A percentile compares a stretch with the other conserved stretches of the same genome.
phyloP scores from a whole-genome alignment of 2,113 vertebrate genomes.

The Macaca mulatta region DNA sequence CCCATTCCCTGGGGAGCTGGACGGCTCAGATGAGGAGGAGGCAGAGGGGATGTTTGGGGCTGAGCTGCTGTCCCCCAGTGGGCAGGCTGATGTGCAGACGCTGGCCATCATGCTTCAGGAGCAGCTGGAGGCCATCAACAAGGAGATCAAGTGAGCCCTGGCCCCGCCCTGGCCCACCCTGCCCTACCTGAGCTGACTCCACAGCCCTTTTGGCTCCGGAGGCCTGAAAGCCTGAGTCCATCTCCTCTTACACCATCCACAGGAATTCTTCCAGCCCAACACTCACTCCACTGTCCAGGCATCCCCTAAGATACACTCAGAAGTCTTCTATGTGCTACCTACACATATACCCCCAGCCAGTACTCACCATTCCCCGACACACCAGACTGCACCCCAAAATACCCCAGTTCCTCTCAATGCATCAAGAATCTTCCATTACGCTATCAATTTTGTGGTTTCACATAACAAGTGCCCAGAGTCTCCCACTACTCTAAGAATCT shows the following conservation, averaged over 20 bases:
- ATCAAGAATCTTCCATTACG: not conserved
- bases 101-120: conserved; percentile 96
- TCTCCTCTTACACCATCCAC: not conserved
- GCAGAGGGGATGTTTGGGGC: conserved; percentile 89
- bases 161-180: not conserved
- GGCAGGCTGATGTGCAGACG: conserved; percentile 94
- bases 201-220: not conserved
- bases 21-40: conserved; percentile 91
- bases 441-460: not conserved
- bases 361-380: not conserved
- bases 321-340: not conserved
- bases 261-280: not conserved
- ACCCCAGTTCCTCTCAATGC: not conserved
- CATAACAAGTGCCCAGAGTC: not conserved
- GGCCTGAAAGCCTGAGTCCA: not conserved
- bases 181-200: not conserved
- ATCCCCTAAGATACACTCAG: not conserved
- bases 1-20: conserved; percentile 88
- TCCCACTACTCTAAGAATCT: not conserved
- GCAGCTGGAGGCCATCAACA: conserved; percentile 96
- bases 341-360: not conserved
- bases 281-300: too few species aligned
- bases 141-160: conserved; percentile 92
- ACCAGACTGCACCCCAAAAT: not conserved
- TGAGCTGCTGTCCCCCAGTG: conserved; percentile 92